Evolutionary conservation across 2,797 vertebrate species (phyloP), one percentile per base, ranked within the genome.

Genomic region (Danionella dracula): DNA sequence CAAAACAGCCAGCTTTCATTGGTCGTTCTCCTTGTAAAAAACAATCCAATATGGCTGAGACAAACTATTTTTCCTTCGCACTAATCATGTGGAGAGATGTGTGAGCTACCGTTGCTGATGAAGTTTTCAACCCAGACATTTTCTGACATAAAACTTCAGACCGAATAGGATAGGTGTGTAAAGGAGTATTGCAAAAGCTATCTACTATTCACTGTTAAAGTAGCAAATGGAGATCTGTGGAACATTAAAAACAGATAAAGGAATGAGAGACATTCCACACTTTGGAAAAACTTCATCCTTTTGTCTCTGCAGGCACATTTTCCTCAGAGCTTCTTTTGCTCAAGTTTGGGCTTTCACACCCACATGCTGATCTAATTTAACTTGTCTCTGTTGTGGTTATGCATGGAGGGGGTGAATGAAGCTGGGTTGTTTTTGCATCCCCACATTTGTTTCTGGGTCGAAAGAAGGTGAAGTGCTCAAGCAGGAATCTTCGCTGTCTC

Each of bases 291-390:
- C 37, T 44, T 56, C 15, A 48, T 51, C 21, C 8, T 31, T 51
- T 51, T 1, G 1, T 31, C 34, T 19, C 16, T 11, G 60, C 37
- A 20, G 12, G 29, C n/a, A 0, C 16, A 42, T 32, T 63, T 63
- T 32, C 48, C 37, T 63, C 37, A 48, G 6, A 38, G 32, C 21
- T 8, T 29, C 34, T 12, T n/a, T 38, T 23, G 8, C n/a, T 38
- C 8, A 61, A 20, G 4, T 41, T 32, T 51, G 8, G 16, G 60
- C 35, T 51, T 51, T 51, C 46, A 51, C 46, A 32, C 20, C 23
- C 35, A 51, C 35, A 63, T 50, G 59, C 12, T 50, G 59, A 62
- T 19, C 27, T 41, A 40, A 40, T 34, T 63, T 32, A 42, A 13
- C 9, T 15, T 9, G 11, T 15, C 12, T 34, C 5, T 20, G 9